Base-by-base conservation (phyloP, 92 coral and sea anemone genomes). In the Epizoanthus illoricatus region DNA sequence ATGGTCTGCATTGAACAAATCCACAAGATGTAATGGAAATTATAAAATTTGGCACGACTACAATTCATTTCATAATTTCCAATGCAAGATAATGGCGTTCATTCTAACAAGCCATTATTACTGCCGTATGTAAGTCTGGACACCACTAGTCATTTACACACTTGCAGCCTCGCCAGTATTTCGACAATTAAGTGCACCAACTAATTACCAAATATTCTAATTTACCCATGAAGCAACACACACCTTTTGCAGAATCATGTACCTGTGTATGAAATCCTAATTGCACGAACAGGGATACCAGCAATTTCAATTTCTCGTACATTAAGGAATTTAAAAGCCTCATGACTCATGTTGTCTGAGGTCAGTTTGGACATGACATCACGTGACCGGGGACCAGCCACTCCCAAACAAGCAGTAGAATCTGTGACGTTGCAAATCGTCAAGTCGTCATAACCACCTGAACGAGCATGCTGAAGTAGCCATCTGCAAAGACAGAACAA, bases 181-280 rank as follows among this genome's bases (percentile, higher is more conserved):
- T 10, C 9, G 52, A 10, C 52, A 45, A n/a, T n/a, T n/a, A n/a
- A 45, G 52, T 45, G 52, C 9, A 11, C 9, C 52, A 45, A 45
- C 52, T 52, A 49, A 49, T 49, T 13, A 1, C 1, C 10, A 43
- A 49, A 52, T 10, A 11, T 1, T 52, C 56, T 5, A 52, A 52
- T 45, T 5, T 11, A 10, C 9, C 52, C 9, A 52, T 52, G 13
- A 0, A 9, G 56, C 56, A 9, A 11, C 70, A 28, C 3, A 28
- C 43, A 17, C 43, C 41, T 3, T 18, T 75, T 59, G 39, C 55
- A 16, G 19, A 0, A 19, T 42, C 39, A 24, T 89, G 75, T 66
- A 97, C 99, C 99, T 56, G 99, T 93, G 76, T 93, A 97, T 0
- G 99, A 97, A 59, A 97, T 89, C 71, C 99, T 74, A 71, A 93